A percentile compares a stretch with the other conserved stretches of the same genome.
phyloP scores from a whole-genome alignment of 2,797 vertebrate species.

The Scolopax bukidnonensis region DNA sequence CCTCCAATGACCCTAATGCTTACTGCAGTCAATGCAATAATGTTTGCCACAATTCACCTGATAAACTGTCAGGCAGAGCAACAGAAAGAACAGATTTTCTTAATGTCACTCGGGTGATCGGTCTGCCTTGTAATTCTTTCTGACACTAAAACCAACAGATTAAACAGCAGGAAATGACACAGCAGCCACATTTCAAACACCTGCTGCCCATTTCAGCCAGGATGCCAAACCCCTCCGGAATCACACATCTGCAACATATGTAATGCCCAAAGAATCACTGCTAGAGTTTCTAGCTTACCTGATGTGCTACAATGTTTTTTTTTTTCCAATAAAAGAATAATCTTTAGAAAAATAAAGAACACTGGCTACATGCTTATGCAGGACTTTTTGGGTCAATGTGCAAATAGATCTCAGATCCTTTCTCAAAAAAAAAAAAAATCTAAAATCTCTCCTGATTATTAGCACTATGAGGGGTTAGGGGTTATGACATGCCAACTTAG shows the following conservation, averaged over 20 bases:
- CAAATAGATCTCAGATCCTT: background rate
- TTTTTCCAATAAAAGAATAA: background rate
- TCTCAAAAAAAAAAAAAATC: background rate
- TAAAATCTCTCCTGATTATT: background rate
- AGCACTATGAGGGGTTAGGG: background rate
- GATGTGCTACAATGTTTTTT: background rate
- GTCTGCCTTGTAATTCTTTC: background rate
- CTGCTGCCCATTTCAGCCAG: background rate
- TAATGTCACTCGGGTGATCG: constrained; percentile 5
- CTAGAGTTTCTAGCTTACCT: background rate
- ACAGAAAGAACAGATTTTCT: background rate
- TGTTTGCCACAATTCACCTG: background rate
- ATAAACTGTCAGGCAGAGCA: background rate
- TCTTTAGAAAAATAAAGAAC: background rate
- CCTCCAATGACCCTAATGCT: background rate
- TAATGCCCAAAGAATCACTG: background rate
- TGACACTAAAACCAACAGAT: constrained; percentile 11
- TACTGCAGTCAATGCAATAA: background rate
- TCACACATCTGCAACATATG: background rate
- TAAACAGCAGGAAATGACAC: background rate
- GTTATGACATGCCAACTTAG: background rate
- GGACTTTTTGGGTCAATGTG: background rate
- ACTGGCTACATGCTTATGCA: too few species aligned
- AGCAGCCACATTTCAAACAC: background rate
- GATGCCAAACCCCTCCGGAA: background rate